Evolutionary conservation across 2,888 invertebrate species (phyloP), one percentile per base, ranked within the genome.

Genomic region (Phasia obesa): DNA sequence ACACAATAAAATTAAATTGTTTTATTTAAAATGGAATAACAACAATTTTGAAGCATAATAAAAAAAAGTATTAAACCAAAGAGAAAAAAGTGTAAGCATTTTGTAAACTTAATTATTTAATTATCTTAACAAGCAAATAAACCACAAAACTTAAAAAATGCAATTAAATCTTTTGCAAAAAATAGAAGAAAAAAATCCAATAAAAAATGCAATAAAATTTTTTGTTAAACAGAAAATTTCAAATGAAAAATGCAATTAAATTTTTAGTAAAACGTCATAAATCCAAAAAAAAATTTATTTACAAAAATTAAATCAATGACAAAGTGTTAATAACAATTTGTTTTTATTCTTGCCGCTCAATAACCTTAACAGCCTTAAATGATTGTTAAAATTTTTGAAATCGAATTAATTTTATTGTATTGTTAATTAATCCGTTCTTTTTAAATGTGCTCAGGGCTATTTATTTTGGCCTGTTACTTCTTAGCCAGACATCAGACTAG

Each of bases 161-260:
- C n/a, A 35, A 31, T 70, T 38, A 35, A 35, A 9, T 27, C 15
- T 42, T 38, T 38, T 38, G 17, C 13, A 47, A 19, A 38, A n/a
- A n/a, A n/a, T n/a, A n/a, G n/a, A n/a, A n/a, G n/a, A n/a, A 59
- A 59, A 65, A 55, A 7, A 7, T 15, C 15, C 4, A 44, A 67
- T 69, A n/a, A n/a, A 77, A 77, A 82, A 82, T 78, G 77, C 82
- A 77, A 82, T 82, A 77, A 82, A 74, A 77, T 75, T 74, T 73
- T 73, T 65, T 27, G 27, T 27, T n/a, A 9, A 42, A 42, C 17
- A 70, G 31, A 59, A 59, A 65, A 55, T 7, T 13, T 15, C 15
- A 1, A 44, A 67, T 69, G n/a, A n/a, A 77, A 77, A 82, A 82
- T 78, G 77, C 82, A 77, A 82, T 82, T 82, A 82, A 74, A 77